Percentiles rank a stretch among this genome's conserved stretches.
Conservation (phyloP, 2,888 invertebrate species). For the Tuta absoluta region DNA sequence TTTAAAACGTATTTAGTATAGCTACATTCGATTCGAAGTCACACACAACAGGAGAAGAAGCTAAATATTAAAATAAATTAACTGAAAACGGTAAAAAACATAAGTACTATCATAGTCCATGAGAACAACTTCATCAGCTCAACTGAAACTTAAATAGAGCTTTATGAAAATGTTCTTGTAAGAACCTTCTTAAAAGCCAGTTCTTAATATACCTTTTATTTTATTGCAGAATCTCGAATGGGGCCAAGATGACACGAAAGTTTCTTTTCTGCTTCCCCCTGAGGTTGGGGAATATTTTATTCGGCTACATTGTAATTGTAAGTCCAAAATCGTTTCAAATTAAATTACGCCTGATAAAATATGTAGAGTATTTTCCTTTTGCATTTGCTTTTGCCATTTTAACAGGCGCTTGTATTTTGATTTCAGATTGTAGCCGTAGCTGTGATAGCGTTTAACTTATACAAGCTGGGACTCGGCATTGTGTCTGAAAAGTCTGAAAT, state of each 20-base stretch:
- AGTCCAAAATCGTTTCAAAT: conserved; percentile 44
- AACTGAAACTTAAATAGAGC: no score
- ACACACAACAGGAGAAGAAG: no score
- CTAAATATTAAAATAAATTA: no score
- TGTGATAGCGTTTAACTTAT: conserved; percentile 62
- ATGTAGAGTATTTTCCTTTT: conserved; percentile 22
- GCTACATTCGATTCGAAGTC: no score
- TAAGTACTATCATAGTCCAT: no score
- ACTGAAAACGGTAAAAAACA: no score
- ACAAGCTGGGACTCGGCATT: conserved; percentile 59
- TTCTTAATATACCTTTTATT: conserved; percentile 23
- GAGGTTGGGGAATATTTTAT: conserved; percentile 69
- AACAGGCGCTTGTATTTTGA: conserved; percentile 38
- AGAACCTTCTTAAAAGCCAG: neutral
- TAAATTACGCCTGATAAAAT: conserved; percentile 26
- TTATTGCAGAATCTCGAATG: conserved; percentile 63
- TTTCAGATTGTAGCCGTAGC: conserved; percentile 68
- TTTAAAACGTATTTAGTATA: no score
- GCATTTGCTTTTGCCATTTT: conserved; percentile 34
- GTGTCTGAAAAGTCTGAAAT: conserved; percentile 56
- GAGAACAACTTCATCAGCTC: no score
- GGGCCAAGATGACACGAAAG: conserved; percentile 70
- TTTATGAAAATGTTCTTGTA: no score
- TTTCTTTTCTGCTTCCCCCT: conserved; percentile 75
- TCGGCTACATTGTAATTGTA: conserved; percentile 73